These are phyloP conservation scores for Brachionus plicatilis DNA, from an alignment of 1,140 invertebrate species.

Conservation along the genomic window DNA sequence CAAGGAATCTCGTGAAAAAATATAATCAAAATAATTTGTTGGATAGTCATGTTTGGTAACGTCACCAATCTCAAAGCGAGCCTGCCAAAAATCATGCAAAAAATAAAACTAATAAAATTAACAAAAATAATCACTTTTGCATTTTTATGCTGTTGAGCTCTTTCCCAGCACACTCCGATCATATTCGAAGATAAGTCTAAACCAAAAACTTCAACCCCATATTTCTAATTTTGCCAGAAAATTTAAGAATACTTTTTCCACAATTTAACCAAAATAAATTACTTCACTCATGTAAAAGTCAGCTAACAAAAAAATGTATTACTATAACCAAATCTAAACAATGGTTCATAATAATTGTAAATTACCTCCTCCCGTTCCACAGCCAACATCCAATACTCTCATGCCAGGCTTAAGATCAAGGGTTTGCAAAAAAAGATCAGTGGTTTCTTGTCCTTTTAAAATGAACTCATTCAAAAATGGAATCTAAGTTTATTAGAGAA, in stretches of 20 bases:
- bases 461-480: conserved; percentile 53
- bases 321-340: neutral
- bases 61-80: conserved; percentile 40
- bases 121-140: conserved; percentile 17
- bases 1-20: conserved; percentile 50
- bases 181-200: conserved; percentile 64
- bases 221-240: conserved; percentile 44
- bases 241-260: neutral
- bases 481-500: conserved; percentile 57
- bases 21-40: neutral
- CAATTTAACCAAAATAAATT: neutral
- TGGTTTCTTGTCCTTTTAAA: conserved; percentile 44
- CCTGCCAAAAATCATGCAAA: neutral
- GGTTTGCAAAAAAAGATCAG: conserved; percentile 10
- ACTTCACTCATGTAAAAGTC: conserved; percentile 39
- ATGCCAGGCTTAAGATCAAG: conserved; percentile 43
- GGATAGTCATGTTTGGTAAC: conserved; percentile 25
- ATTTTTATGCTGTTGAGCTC: conserved; percentile 48
- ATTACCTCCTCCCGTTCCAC: conserved; percentile 62
- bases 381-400: conserved; percentile 61
- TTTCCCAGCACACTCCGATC: conserved; percentile 59
- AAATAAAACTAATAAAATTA: neutral
- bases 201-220: conserved; percentile 59
- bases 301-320: neutral
- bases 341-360: neutral